These are phyloP conservation scores for Drosophila jambulina DNA, from an alignment of 1,140 invertebrate genomes.

Conservation along the genomic window DNA sequence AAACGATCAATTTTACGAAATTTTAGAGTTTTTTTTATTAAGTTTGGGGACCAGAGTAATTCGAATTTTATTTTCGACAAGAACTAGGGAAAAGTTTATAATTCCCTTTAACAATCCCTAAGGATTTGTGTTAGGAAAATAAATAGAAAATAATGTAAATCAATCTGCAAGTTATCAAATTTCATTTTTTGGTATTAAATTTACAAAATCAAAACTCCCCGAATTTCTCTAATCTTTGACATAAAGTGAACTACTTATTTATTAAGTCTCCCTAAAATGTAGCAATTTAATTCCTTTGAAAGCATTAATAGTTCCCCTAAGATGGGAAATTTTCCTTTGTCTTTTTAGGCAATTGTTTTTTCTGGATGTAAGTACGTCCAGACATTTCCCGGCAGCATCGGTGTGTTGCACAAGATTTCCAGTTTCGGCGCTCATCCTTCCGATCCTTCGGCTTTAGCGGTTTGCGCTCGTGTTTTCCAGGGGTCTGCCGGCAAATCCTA, in stretches of 20 bases:
- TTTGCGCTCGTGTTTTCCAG: slow-evolving; percentile 66
- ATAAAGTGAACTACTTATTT: not conserved
- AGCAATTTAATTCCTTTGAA: not conserved
- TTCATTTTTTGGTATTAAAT: not conserved
- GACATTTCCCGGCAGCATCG: slow-evolving; percentile 16
- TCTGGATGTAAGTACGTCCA: slow-evolving; percentile 19
- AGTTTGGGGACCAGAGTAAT: not conserved
- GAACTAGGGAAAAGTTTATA: not conserved
- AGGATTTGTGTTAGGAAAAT: not conserved
- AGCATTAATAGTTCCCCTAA: not conserved
- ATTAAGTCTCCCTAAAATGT: not conserved
- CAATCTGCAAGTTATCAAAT: not conserved
- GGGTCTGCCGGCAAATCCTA: slow-evolving; percentile 61
- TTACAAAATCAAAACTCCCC: not conserved
- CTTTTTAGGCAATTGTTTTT: slow-evolving; percentile 13
- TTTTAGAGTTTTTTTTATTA: not conserved
- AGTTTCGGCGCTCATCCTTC: slow-evolving; percentile 23
- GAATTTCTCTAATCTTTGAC: not conserved
- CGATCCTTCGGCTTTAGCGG: slow-evolving; percentile 27
- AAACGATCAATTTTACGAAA: no score
- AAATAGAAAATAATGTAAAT: not conserved
- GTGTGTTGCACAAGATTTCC: slow-evolving; percentile 55
- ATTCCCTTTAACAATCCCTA: not conserved
- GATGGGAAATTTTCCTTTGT: slow-evolving; percentile 3
- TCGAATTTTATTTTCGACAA: not conserved